Evolutionary conservation across 2,113 vertebrate species (phyloP), one percentile per base, ranked within the genome.

Genomic region (Halichoeres trimaculatus): DNA sequence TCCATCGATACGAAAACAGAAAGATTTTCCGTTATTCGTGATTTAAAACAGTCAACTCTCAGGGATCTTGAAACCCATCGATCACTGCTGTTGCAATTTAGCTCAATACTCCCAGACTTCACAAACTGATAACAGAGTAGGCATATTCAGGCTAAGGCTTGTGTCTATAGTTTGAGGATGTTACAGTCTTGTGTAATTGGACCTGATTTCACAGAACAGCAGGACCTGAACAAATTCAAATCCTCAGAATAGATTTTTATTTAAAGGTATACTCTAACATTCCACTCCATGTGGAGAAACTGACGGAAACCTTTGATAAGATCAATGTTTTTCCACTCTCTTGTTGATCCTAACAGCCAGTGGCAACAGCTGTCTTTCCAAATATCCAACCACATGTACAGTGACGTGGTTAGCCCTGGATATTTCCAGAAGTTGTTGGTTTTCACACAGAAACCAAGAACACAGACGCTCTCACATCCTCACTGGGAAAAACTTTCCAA

Each of bases 391-490:
- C 83, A 88, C 81, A 84, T 45, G 36, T 47, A 76, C 81, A 65
- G 71, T 73, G 70, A 74, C 63, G 58, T 74, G 35, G 87, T 87
- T 79, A 73, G 80, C 30, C 38, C 1, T 23, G 64, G 78, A 76
- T 88, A 83, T 85, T 89, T 89, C 89, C 78, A 81, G 87, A 88
- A 81, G 59, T 76, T 74, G 70, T 68, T 71, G 81, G 76, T 81
- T 70, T 83, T 86, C 75, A 68, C 75, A 72, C 69, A 71, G 69
- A 86, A 86, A 76, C 82, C 74, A 60, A 80, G 89, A 83, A 72
- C 70, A 77, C 71, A 78, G 65, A 81, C 47, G 20, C 74, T 79
- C 71, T 85, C 53, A 84, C 77, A 82, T 90, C 56, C 74, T 80
- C 56, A 64, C 40, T 79, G 78, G 71, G 71, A 69, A 79, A 80